phyloP scores from a whole-genome alignment of 2,888 invertebrate genomes.

The Petrophora chlorosata region DNA sequence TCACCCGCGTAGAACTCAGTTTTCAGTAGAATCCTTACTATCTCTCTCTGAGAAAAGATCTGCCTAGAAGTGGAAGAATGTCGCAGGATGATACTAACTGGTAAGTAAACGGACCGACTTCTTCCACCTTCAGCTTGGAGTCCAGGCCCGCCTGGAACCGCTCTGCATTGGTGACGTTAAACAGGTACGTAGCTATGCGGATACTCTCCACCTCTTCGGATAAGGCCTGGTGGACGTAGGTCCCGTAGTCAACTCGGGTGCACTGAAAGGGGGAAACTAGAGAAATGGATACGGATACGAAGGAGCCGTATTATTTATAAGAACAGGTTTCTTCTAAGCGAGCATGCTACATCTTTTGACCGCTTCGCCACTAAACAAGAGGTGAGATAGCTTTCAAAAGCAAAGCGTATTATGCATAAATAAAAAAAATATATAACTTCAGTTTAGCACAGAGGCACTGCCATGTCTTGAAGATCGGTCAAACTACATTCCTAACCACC shows the following conservation, averaged over 20 bases:
- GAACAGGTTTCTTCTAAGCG: no score
- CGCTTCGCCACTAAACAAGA: no score
- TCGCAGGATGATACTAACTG: conserved; percentile 80
- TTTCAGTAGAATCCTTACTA: no score
- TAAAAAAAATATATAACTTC: no score
- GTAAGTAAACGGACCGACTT: conserved; percentile 93
- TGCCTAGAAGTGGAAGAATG: not conserved
- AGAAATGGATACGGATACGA: not conserved
- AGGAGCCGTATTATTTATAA: not conserved
- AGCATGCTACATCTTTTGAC: no score
- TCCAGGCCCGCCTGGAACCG: conserved; percentile 86
- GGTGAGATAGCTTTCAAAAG: no score
- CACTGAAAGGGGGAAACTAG: not conserved
- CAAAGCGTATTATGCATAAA: no score
- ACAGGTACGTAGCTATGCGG: conserved; percentile 86
- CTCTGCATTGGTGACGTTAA: conserved; percentile 90
- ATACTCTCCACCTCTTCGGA: conserved; percentile 86
- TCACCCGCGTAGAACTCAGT: no score
- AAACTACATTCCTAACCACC: not conserved
- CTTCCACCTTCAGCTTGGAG: conserved; percentile 86
- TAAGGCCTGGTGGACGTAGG: conserved; percentile 84
- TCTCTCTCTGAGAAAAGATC: not conserved
- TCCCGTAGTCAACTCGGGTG: conserved; percentile 76
- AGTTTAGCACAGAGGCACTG: no score
- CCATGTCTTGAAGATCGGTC: no score